These are phyloP conservation scores for Lomographa bimaculata DNA, from an alignment of 2,888 invertebrate species.

Conservation along the genomic window DNA sequence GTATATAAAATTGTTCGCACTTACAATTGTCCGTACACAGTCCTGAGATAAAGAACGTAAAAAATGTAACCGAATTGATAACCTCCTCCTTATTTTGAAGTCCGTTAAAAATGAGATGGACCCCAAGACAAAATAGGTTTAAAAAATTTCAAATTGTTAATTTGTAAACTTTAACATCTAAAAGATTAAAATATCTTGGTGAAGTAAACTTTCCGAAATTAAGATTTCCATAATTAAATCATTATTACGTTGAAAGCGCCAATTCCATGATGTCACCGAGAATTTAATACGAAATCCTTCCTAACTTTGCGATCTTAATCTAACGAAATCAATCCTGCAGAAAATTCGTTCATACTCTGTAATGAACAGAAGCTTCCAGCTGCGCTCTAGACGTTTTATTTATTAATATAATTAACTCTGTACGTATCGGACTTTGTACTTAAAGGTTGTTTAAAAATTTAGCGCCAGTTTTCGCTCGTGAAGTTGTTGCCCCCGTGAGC, in stretches of 20 bases:
- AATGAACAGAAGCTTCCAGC: constrained; percentile 40
- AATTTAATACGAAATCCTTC: constrained; percentile 1
- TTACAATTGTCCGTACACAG: no score
- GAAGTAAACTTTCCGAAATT: no score
- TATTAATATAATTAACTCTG: constrained; percentile 77
- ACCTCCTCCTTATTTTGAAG: no score
- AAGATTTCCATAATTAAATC: background rate
- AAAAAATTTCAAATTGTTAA: no score
- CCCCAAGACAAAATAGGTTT: no score
- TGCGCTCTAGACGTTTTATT: constrained; percentile 51
- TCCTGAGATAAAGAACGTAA: no score
- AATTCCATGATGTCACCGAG: constrained; percentile 1
- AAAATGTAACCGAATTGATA: no score
- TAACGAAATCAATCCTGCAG: constrained; percentile 15
- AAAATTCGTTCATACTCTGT: constrained; percentile 22
- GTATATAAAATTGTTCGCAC: no score
- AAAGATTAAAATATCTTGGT: no score
- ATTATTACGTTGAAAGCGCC: background rate
- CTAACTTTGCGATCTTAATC: constrained; percentile 5
- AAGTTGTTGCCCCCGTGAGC: constrained; percentile 66
- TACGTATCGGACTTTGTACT: constrained; percentile 80
- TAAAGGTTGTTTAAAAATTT: constrained; percentile 80
- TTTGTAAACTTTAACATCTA: no score
- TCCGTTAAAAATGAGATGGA: no score
- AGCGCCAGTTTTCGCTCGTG: constrained; percentile 60